Evolutionary conservation across 2,797 vertebrate species (phyloP).

Genomic region (Paedocypris micromegethes): DNA sequence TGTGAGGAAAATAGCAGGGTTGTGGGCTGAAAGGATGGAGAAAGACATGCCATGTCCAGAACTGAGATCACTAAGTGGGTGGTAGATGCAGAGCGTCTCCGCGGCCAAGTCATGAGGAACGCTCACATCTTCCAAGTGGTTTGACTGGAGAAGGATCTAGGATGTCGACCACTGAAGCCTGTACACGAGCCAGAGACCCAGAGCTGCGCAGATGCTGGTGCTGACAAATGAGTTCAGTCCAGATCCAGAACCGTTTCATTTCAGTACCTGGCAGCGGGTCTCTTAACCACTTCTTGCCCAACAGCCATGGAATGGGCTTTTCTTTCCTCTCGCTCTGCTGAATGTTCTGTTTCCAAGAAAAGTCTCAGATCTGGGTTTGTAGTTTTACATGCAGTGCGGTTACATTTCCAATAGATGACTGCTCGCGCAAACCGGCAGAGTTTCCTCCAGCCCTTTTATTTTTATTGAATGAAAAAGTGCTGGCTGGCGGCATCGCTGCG

Average conservation of each 20-base stretch:
- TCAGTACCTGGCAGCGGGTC: conserved; percentile 38
- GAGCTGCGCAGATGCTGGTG: conserved; percentile 59
- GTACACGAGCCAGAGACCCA: conserved; percentile 53
- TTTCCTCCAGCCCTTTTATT: conserved; percentile 42
- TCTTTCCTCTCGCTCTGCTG: conserved; percentile 39
- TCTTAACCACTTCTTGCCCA: conserved; percentile 55
- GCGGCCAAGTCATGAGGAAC: conserved; percentile 44
- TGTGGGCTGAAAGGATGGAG: conserved; percentile 24
- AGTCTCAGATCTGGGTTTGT: conserved; percentile 17
- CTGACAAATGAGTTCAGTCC: conserved; percentile 63
- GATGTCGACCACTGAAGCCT: conserved; percentile 60
- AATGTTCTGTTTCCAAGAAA: conserved; percentile 38
- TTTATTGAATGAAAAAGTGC: conserved; percentile 48
- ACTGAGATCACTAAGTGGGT: conserved; percentile 51
- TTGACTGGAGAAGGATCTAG: conserved; percentile 43
- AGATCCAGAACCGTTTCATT: conserved; percentile 56
- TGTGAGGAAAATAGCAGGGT: not conserved
- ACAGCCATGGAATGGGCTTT: conserved; percentile 23
- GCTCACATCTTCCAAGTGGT: conserved; percentile 45
- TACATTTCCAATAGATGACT: conserved; percentile 27
- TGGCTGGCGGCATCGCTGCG: conserved; percentile 36
- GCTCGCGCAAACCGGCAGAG: conserved; percentile 20
- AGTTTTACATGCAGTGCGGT: conserved; percentile 26
- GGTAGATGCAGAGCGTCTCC: conserved; percentile 40
- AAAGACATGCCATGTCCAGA: conserved; percentile 40